Base-by-base conservation (phyloP, 2,113 vertebrate species). In the Saccopteryx bilineata region DNA sequence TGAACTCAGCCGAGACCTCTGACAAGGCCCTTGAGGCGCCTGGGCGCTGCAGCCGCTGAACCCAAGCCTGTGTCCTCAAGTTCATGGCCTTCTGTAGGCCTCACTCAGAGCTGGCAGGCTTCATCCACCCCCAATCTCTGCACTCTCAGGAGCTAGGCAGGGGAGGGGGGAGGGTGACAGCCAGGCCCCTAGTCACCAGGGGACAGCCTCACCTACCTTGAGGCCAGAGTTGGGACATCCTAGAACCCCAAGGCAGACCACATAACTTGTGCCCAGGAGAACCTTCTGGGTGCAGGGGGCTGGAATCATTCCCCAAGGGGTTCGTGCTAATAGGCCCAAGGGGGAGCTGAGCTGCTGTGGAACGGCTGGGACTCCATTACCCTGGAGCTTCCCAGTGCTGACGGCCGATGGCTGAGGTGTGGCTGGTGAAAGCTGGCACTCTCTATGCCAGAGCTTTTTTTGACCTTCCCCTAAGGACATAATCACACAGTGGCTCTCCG, bases 391-490 rank as follows among this genome's bases (percentile, higher is more conserved):
- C 93, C 90, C 33, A 58, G 74, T 23, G 46, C 84, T 1, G 13
- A 83, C 61, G 86, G 68, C 84, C 1, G 13, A 83, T 66, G 86
- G 68, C 68, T 0, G 58, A 95, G 96, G 94, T 19, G 95, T 90
- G 96, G 97, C 74, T 28, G n/a, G 63, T 68, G 81, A 94, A 87
- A 95, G 91, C 93, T 94, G 95, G 96, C 94, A 69, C 39, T 96
- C 75, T 96, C 54, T 50, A 56, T 46, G 91, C 95, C 90, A 92
- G 95, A 96, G 96, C 94, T 97, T 97, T 97, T 97, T 96, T 97
- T 97, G 97, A 97, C 95, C 97, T 96, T 96, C 84, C 76, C 76
- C 85, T 54, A 78, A 93, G 95, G 88, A 97, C 91, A 97, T 97
- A 97, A 97, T 97, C 96, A 97, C 93, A 97, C 74, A 91, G 97